Evolutionary conservation across 2,797 vertebrate species (phyloP), one percentile per base, ranked within the genome.

Genomic region (Coccyzus lansbergi): DNA sequence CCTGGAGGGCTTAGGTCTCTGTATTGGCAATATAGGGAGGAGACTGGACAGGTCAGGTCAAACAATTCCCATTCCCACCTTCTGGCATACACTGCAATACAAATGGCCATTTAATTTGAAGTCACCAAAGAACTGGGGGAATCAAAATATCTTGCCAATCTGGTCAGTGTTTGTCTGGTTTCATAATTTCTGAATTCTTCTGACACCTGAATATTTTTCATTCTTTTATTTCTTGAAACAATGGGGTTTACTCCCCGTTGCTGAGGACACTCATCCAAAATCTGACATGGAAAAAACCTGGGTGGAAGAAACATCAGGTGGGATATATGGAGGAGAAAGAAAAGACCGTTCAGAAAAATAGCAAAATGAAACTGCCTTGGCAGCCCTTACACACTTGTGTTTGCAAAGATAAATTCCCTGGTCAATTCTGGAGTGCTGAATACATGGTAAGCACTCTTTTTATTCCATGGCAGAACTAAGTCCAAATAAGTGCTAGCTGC

Each of bases 1-100:
- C 25, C 53, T 0, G 0, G 34, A 63, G 40, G 24, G 60, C 20
- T 77, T 36, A 10, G 42, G 4, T 19, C n/a, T 74, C 44, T 28
- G 9, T 36, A 15, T 2, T 21, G 36, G 10, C 0, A 1, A 34
- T 14, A 10, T 33, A 28, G 18, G 9, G 63, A 72, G 17, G 17
- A 38, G 24, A 15, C 12, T 14, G 40, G 48, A 15, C 33, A 81
- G 10, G 12, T 42, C 49, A 49, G 33, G 33, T 38, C n/a, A n/a
- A 59, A 55, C 29, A 51, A 49, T 70, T 72, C 56, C 33, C 21
- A 21, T 63, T 65, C 38, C 48, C 17, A 58, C 16, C 9, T 62
- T 17, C 33, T 80, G 56, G 8, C 20, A 69, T n/a, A 40, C 2
- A 1, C 42, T 48, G 42, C 38, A 65, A 3, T 36, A 36, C 10